Evolutionary conservation across 2,888 invertebrate genomes (phyloP), one percentile per base, ranked within the genome.

Genomic region (Campoplex nolae): DNA sequence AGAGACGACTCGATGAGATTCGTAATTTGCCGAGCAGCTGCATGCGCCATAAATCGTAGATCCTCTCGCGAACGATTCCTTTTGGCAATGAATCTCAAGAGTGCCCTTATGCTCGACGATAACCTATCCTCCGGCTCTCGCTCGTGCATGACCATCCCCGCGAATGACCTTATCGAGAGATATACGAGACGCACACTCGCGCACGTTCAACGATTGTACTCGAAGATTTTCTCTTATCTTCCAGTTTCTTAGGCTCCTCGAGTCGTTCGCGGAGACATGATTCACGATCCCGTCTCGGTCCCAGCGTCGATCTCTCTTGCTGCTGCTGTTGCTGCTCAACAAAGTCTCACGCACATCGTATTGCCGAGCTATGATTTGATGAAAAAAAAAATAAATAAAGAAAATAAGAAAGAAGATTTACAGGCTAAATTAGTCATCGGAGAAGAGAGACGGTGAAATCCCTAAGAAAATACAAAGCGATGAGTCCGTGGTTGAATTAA

Each of bases 1-100:
- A 35, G 51, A 84, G 56, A 80, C 65, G 73, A 38, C 73, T 73
- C 80, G 79, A 86, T 86, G 86, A 80, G 73, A 83, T 86, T 83
- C 71, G 67, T 80, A 77, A 83, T 80, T 83, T 86, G 76, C 79
- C 83, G 42, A 58, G 76, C 68, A 58, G 80, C 68, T 58, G 68
- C 62, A n/a, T 62, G 23, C 62, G 1, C 62, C 6, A 78, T 75
- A 79, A 74, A 79, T 79, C 84, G 67, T 7, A 16, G 58, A 74
- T 76, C 62, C 54, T 70, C 78, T 83, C 38, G 54, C 73, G 73
- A 62, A 35, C 73, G 58, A 35, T 51, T 71, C 48, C 68, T 75
- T 86, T 83, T 79, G 70, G 76, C 83, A 71, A 86, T 86, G 83
- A 79, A 75, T 79, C 78, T 74, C 51, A 62, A 65, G 73, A 65